A percentile compares a stretch with the other conserved stretches of the same genome.
These are phyloP conservation scores for Drosophila nikananu DNA, from an alignment of 1,140 invertebrate species.

Conservation along the genomic window DNA sequence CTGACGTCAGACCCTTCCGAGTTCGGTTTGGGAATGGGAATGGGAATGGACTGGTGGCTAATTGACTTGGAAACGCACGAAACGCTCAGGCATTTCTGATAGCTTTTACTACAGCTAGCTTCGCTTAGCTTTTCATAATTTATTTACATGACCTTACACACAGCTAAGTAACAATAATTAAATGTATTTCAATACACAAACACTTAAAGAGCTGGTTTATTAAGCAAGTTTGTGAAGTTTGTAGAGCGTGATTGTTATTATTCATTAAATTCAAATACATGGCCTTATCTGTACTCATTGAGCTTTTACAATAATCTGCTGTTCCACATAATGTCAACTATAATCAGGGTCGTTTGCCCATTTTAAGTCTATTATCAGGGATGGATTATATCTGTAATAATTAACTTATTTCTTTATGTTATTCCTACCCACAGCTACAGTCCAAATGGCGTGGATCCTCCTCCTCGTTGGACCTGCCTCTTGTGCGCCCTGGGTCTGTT, in stretches of 20 bases:
- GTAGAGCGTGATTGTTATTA: not conserved
- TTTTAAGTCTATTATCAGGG: not conserved
- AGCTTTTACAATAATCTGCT: not conserved
- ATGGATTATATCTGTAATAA: not conserved
- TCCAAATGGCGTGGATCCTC: conserved; percentile 89
- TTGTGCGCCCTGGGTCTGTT: conserved; percentile 97
- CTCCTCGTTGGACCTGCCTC: conserved; percentile 96
- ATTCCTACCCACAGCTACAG: conserved; percentile 86
- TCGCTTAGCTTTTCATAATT: conserved; percentile 1
- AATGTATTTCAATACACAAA: not conserved
- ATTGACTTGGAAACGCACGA: conserved; percentile 36
- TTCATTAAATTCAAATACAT: not conserved
- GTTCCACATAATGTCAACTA: not conserved
- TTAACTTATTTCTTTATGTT: not conserved
- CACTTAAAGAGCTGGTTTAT: not conserved
- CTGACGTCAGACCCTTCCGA: conserved; percentile 42
- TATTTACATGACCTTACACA: conserved; percentile 2
- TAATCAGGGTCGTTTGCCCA: not conserved
- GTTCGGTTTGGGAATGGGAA: conserved; percentile 1
- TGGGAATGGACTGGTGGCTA: conserved; percentile 4
- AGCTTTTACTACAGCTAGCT: not conserved
- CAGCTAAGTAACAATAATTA: conserved; percentile 5
- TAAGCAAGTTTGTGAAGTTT: not conserved
- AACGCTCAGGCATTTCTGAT: conserved; percentile 2
- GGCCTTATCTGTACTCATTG: not conserved